A percentile compares a stretch with the other conserved stretches of the same genome.
Evolutionary conservation across 2,888 invertebrate species (phyloP).

Genomic region (Leptogaster cylindrica): DNA sequence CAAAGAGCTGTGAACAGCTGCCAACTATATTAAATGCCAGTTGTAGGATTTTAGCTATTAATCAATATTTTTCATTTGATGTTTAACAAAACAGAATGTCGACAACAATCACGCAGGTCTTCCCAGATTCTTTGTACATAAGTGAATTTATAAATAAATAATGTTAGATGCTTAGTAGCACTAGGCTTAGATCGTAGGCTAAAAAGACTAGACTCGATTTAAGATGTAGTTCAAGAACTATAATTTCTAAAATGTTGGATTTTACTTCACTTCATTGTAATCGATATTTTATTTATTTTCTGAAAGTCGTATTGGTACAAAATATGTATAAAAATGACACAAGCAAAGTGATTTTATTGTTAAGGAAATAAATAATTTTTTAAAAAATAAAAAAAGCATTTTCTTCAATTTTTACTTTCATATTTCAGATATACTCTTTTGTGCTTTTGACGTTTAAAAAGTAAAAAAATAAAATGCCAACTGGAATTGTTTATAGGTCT

Average conservation of each 20-base stretch:
- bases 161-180: conserved; percentile 1
- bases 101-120: conserved; percentile 42
- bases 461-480: too few species aligned
- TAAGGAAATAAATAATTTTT: conserved; percentile 33
- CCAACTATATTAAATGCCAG: too few species aligned
- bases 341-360: conserved; percentile 29
- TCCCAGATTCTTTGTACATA: too few species aligned
- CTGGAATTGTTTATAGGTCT: too few species aligned
- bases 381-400: conserved; percentile 6
- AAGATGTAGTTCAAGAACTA: conserved; percentile 8
- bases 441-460: too few species aligned
- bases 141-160: conserved; percentile 26
- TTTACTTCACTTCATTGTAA: background rate
- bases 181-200: background rate
- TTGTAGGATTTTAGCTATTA: conserved; percentile 11
- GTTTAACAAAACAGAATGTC: conserved; percentile 17
- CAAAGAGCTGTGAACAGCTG: too few species aligned
- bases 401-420: too few species aligned
- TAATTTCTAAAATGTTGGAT: background rate
- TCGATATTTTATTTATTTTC: conserved; percentile 30
- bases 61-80: too few species aligned
- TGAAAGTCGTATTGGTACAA: conserved; percentile 35
- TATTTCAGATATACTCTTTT: too few species aligned
- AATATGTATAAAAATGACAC: conserved; percentile 22
- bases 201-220: conserved; percentile 16